Base-by-base conservation (phyloP, 92 coral and sea anemone species). In the Bergia puertoricense region DNA sequence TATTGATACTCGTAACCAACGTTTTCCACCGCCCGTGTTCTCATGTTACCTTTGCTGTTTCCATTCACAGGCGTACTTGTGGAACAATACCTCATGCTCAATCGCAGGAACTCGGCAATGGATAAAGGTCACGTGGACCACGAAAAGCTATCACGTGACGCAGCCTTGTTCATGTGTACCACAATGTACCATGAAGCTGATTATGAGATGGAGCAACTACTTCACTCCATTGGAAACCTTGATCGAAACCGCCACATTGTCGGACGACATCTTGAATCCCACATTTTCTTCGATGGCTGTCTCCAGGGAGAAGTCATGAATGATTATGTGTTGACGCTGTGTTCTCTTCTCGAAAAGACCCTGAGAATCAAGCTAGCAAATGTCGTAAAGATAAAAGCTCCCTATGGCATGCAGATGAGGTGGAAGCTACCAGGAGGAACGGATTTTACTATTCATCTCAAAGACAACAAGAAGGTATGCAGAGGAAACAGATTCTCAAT, bases 161-260 rank as follows among this genome's bases (percentile, higher is more conserved):
- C 92, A 16, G 74, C 91, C 0, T 62, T 93, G 72, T 94, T 94
- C 82, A 91, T 94, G 85, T 94, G 98, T 62, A 91, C 98, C 8
- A 94, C 98, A 16, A 90, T 94, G 98, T 93, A 94, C 79, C 98
- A 89, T 41, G 98, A 94, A 59, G 93, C 90, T 40, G 90, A 89
- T 68, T 85, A 86, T 23, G 90, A 93, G 50, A 91, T 94, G 94
- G 95, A 93, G 41, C 95, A 94, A 20, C 83, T 89, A 37, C 90
- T 94, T 11, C 88, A 86, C 22, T 94, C 95, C 20, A 71, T 94
- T 76, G 85, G 89, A 44, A 90, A 91, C 78, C 85, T 94, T 50
- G 88, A 89, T 85, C 79, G 59, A 15, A 72, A 85, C 88, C 85
- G 81, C 80, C 83, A 78, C 67, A 81, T 67, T 62, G 87, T 90